Base-by-base conservation (phyloP, 2,888 invertebrate species). In the Tipula vernalis region DNA sequence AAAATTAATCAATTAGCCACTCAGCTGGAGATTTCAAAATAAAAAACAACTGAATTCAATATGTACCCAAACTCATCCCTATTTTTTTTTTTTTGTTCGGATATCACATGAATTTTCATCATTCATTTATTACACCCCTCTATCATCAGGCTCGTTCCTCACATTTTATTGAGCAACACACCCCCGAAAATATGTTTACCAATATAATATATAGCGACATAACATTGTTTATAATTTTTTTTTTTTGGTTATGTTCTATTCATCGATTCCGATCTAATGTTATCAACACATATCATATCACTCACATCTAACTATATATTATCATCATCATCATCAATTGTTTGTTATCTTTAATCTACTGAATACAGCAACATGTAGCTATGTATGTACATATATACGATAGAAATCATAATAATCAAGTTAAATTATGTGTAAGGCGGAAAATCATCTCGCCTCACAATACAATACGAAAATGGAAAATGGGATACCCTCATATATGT, bases 271-370 rank as follows among this genome's bases (percentile, higher is more conserved):
- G 71, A 71, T 71, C 71, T 71, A 28, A 71, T 71, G 28, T 71
- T 71, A 71, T 71, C 71, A 71, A 71, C 71, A 71, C 71, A 71
- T 71, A 71, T 57, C 57, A 57, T 57, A 57, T 71, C 71, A 71
- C 3, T 71, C 71, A 71, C 8, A 28, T 71, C 28, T 71, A 71
- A 71, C 71, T 71, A 71, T 28, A 71, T 57, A 57, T 18, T 28
- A 71, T 71, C 3, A 71, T 71, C 71, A 71, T 71, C 71, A 71
- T 71, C 71, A 71, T 71, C 71, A 71, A 71, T 71, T 71, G 71
- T 71, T 71, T 71, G 71, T 71, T 71, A 71, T 71, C 71, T 71
- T 71, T 71, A 71, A 71, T 71, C 71, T 71, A 71, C 71, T 71
- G 71, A 28, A 28, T 71, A 71, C 12, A 10, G 15, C 8, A 51